These are phyloP conservation scores for Exocentrus adspersus DNA, from an alignment of 2,888 invertebrate genomes.

Conservation along the genomic window DNA sequence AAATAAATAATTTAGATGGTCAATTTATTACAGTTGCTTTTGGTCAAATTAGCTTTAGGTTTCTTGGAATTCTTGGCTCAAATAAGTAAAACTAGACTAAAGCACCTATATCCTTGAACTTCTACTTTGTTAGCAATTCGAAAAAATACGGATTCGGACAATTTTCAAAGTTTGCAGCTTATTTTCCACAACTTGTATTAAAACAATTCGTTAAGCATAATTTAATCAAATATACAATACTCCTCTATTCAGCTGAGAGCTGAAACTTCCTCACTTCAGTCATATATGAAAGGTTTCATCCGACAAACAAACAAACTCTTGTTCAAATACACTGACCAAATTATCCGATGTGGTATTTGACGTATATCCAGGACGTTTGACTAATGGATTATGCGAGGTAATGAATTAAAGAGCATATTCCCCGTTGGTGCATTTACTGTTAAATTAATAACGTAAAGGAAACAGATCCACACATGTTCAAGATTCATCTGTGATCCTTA, in stretches of 20 bases:
- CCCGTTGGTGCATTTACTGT: not conserved
- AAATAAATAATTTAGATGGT: not conserved
- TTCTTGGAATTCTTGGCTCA: no score
- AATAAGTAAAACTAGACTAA: no score
- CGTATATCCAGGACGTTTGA: not conserved
- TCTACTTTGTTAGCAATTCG: no score
- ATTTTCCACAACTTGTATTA: no score
- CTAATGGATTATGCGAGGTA: slow-evolving; percentile 1
- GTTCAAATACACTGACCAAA: slow-evolving; percentile 20
- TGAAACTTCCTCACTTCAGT: slow-evolving; percentile 2
- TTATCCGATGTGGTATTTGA: slow-evolving; percentile 5
- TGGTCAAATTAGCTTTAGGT: not conserved
- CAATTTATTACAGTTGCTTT: not conserved
- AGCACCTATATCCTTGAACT: no score
- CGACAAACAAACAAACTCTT: slow-evolving; percentile 20
- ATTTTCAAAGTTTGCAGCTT: no score
- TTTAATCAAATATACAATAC: slow-evolving; percentile 12
- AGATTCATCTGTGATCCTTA: no score
- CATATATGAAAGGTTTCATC: slow-evolving; percentile 14
- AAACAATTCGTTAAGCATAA: not conserved
- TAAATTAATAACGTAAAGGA: not conserved
- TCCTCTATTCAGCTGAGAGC: slow-evolving; percentile 4
- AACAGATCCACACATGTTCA: not conserved
- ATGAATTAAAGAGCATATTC: not conserved
- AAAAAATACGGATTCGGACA: no score